Percentiles rank a stretch among this genome's conserved stretches.
Evolutionary conservation across 2,113 vertebrate species (phyloP).

Genomic region (Cottus gobio): DNA sequence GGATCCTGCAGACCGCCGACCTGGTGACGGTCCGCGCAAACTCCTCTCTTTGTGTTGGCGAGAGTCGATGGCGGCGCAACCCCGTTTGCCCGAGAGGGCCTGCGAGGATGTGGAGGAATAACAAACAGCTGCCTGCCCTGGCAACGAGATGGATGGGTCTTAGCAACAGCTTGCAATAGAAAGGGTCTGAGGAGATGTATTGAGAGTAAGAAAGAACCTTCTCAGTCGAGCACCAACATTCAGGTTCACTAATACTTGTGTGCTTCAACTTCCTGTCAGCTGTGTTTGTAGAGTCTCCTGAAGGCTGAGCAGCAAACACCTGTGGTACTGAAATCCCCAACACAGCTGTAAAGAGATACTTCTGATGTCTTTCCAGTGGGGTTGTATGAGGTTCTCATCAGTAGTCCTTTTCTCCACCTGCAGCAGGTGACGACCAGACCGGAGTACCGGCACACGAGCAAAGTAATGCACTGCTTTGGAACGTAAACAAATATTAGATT

Average conservation of each 20-base stretch:
- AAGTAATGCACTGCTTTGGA: not conserved
- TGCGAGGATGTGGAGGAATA: constrained; percentile 39
- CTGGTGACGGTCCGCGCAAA: constrained; percentile 19
- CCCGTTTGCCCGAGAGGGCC: constrained; percentile 35
- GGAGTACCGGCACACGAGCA: not conserved
- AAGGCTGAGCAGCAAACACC: not conserved
- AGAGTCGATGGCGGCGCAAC: constrained; percentile 43
- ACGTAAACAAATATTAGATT: not conserved
- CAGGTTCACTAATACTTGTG: too few relatives aligned
- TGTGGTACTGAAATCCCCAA: not conserved
- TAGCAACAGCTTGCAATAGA: constrained; percentile 31
- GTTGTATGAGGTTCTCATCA: not conserved
- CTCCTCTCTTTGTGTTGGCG: constrained; percentile 44
- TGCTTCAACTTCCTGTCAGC: too few relatives aligned
- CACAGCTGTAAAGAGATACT: not conserved
- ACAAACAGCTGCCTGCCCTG: constrained; percentile 45
- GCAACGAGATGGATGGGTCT: constrained; percentile 30
- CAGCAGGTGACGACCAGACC: not conserved
- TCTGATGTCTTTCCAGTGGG: not conserved
- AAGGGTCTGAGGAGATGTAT: not conserved
- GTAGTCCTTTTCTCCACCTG: not conserved
- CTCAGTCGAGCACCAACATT: not conserved
- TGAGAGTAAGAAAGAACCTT: not conserved
- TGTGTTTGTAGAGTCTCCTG: not conserved
- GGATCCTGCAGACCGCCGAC: constrained; percentile 1